Evolutionary conservation across 2,113 vertebrate species (phyloP).

Genomic region (Archilochus colubris): DNA sequence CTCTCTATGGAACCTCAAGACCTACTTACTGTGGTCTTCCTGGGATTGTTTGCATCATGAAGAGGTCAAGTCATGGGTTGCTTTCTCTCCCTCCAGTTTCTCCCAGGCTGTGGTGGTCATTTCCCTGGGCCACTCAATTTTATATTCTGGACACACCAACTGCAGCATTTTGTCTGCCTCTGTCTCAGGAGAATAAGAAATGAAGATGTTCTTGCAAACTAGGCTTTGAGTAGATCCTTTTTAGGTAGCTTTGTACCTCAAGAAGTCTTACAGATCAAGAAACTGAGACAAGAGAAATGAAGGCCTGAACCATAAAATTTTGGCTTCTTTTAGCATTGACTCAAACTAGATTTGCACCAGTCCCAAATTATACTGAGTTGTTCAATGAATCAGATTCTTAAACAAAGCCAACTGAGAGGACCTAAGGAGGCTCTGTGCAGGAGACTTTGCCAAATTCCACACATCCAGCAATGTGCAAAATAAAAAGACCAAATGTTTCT

Average conservation of each 20-base stretch:
- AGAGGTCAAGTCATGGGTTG: not conserved
- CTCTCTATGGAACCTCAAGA: not conserved
- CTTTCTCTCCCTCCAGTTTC: not conserved
- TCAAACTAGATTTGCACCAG: slow-evolving; percentile 9
- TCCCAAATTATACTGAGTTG: not conserved
- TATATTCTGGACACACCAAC: not conserved
- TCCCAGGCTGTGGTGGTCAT: not conserved
- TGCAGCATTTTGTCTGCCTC: not conserved
- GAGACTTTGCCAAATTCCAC: not conserved
- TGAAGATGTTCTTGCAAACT: not conserved
- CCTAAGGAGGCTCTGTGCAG: not conserved
- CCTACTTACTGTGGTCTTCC: not conserved
- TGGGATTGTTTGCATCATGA: not conserved
- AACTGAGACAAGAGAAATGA: not conserved
- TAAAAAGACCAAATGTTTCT: not conserved
- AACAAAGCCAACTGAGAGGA: not conserved
- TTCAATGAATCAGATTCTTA: not conserved
- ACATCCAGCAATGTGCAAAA: not conserved
- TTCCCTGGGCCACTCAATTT: not conserved
- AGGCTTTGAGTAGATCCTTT: not conserved
- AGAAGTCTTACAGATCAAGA: not conserved
- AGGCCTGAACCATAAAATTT: not conserved
- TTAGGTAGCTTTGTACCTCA: not conserved
- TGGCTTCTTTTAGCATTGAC: not conserved
- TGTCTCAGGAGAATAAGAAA: not conserved